Evolutionary conservation across 2,888 invertebrate species (phyloP).

Genomic region (Willowsia nigromaculata): DNA sequence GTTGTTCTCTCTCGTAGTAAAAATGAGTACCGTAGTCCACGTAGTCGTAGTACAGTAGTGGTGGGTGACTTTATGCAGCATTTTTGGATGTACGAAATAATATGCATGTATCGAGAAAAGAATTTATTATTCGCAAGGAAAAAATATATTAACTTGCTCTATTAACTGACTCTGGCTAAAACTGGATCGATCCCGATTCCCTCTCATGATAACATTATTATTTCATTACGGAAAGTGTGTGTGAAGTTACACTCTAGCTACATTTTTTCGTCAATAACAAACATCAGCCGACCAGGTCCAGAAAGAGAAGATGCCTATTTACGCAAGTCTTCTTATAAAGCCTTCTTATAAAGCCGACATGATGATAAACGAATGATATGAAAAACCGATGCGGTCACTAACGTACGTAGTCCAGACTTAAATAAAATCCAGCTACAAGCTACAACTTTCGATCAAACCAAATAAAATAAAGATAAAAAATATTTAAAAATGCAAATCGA

Average conservation of each 20-base stretch:
- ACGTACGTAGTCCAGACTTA: background rate
- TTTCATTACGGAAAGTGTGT: conserved; percentile 60
- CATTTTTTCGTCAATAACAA: background rate
- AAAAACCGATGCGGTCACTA: background rate
- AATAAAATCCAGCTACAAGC: no score
- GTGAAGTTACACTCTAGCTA: conserved; percentile 43
- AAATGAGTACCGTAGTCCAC: background rate
- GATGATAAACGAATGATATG: no score
- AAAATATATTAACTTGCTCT: conserved; percentile 59
- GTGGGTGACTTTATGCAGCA: background rate
- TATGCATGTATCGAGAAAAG: conserved; percentile 25
- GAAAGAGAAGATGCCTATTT: background rate
- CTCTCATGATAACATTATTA: conserved; percentile 40
- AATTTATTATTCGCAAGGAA: conserved; percentile 54
- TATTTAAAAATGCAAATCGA: conserved; percentile 1
- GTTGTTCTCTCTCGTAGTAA: background rate
- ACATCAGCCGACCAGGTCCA: background rate
- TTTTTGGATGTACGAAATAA: background rate
- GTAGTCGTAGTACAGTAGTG: no score
- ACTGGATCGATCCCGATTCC: conserved; percentile 38
- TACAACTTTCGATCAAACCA: no score
- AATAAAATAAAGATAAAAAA: background rate
- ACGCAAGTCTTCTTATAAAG: no score
- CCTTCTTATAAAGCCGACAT: background rate
- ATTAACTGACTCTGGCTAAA: conserved; percentile 54